Evolutionary conservation across 2,113 vertebrate genomes (phyloP).

Genomic region (Australoheros scitulus): DNA sequence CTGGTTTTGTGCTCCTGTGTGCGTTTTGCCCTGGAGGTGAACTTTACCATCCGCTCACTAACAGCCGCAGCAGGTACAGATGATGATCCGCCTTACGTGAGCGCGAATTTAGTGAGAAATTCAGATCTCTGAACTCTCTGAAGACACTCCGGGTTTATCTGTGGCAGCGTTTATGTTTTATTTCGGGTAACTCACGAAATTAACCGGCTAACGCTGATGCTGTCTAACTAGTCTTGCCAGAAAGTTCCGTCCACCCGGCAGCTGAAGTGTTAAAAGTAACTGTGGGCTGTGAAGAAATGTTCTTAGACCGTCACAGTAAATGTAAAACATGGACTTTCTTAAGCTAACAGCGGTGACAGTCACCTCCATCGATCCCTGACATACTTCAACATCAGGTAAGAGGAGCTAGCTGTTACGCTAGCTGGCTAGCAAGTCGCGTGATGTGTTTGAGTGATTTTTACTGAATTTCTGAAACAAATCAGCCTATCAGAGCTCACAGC

Average conservation of each 20-base stretch:
- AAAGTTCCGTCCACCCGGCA: neutral
- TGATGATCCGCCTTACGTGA: neutral
- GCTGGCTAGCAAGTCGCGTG: neutral
- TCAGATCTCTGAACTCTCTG: neutral
- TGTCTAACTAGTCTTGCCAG: neutral
- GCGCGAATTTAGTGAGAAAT: neutral
- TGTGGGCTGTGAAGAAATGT: neutral
- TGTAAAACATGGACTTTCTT: slow-evolving; percentile 22
- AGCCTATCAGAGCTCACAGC: neutral
- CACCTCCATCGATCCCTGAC: slow-evolving; percentile 12
- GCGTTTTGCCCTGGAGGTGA: slow-evolving; percentile 6
- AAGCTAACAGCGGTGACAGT: neutral
- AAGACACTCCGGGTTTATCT: neutral
- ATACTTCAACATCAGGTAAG: slow-evolving; percentile 35
- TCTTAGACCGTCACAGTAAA: neutral
- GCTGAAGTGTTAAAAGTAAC: neutral
- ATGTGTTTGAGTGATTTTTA: neutral
- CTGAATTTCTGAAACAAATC: neutral
- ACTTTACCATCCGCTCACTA: slow-evolving; percentile 19
- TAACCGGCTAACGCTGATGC: neutral
- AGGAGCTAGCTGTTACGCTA: slow-evolving; percentile 9
- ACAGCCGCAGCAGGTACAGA: neutral
- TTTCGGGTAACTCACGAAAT: neutral
- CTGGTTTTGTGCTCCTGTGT: too few species aligned
- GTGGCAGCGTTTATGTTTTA: neutral